Evolutionary conservation across 92 coral and sea anemone genomes (phyloP), one percentile per base, ranked within the genome.

Genomic region (Siderastrea radians): DNA sequence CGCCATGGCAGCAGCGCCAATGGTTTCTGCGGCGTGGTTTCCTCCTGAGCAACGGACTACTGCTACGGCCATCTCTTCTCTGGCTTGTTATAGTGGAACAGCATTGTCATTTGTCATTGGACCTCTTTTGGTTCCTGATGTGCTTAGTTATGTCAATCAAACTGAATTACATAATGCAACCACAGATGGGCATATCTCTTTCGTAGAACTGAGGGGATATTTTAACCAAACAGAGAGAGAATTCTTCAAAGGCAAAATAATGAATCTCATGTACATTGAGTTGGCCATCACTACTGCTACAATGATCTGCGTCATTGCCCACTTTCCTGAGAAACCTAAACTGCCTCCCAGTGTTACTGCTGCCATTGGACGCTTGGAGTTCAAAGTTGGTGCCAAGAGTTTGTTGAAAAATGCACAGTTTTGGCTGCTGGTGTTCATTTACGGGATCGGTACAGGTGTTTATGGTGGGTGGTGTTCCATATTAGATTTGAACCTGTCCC

Each of bases 391-490:
- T 8, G 87, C 91, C 61, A 97, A 94, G 85, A 72, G 86, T 67
- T 86, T 97, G 46, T 60, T 95, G 13, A 94, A 86, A 77, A 97
- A 96, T 80, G 87, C 81, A 26, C 95, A 93, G 86, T 97, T 97
- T 77, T 93, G 98, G 93, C 55, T 97, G 84, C 69, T 97, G 72
- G 96, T 93, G 8, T 68, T 92, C 12, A 89, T 97, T 16, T 97
- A 97, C 71, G 99, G 99, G 2, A 77, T 96, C 7, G 94, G 97
- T 57, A 97, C 99, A 7, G 99, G 99, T 0, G 87, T 97, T 1
- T 97, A 93, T 74, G 99, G 99, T 3, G 99, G 98, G 0, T 97
- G 99, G 99, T 94, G 97, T 61, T 95, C 98, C 10, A 91, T 97
- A 5, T 75, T 97, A 50, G 98, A 97, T 63, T 82, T 95, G 52